Conservation (phyloP, 1,140 invertebrate genomes). For the Sycobia sp. region DNA sequence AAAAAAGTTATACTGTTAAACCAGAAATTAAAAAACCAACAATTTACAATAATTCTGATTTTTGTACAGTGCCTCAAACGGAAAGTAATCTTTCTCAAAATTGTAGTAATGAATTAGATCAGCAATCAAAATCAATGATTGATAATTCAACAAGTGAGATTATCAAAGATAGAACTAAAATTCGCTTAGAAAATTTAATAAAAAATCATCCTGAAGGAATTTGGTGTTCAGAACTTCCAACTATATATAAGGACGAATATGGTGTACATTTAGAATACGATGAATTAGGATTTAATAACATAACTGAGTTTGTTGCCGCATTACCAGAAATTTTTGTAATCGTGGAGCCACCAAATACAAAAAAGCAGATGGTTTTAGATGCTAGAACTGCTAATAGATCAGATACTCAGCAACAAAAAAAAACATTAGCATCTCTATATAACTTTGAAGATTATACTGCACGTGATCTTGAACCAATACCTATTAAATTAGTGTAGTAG, state of each 20-base stretch:
- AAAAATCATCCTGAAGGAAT: conserved; percentile 51
- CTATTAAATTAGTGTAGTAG: conserved; percentile 40
- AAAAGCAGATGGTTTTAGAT: conserved; percentile 45
- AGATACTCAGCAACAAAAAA: not conserved
- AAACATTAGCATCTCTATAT: conserved; percentile 28
- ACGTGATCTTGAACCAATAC: conserved; percentile 38
- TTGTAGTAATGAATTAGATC: not conserved
- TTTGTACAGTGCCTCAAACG: too few species aligned
- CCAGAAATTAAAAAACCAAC: not conserved
- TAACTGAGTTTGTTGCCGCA: conserved; percentile 45
- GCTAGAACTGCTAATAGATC: conserved; percentile 34
- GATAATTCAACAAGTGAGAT: conserved; percentile 8
- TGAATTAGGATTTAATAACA: conserved; percentile 49
- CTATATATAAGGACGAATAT: conserved; percentile 46
- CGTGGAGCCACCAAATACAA: conserved; percentile 31
- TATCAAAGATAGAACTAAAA: conserved; percentile 39
- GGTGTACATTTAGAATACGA: conserved; percentile 45
- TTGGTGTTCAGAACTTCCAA: conserved; percentile 51
- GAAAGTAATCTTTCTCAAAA: not conserved
- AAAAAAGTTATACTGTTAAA: not conserved
- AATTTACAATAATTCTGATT: not conserved
- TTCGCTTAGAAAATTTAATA: conserved; percentile 49
- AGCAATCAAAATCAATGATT: not conserved
- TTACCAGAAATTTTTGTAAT: conserved; percentile 52
- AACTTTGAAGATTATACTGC: conserved; percentile 31